These are phyloP conservation scores for Laspeyria flexula DNA, from an alignment of 2,888 invertebrate species.

Conservation along the genomic window DNA sequence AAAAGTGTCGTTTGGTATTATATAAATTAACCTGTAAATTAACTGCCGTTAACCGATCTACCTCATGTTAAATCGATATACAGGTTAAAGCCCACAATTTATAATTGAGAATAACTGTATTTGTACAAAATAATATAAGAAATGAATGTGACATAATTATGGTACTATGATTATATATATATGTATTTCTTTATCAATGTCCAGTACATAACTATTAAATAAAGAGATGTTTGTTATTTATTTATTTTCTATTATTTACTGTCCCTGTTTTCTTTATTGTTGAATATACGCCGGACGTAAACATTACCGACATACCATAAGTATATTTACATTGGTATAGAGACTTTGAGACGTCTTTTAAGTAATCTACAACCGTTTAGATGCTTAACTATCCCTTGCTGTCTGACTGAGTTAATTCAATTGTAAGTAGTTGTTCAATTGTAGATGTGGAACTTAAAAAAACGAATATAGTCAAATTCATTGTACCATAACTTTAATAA, in stretches of 20 bases:
- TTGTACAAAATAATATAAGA: constrained; percentile 78
- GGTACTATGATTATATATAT: constrained; percentile 70
- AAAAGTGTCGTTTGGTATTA: constrained; percentile 22
- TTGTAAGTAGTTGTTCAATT: too few relatives aligned
- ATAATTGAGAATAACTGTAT: constrained; percentile 55
- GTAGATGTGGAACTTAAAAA: too few relatives aligned
- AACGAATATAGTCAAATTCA: too few relatives aligned
- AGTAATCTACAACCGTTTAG: too few relatives aligned
- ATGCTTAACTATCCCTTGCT: too few relatives aligned
- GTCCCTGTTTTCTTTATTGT: background rate
- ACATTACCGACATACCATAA: too few relatives aligned
- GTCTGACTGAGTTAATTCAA: too few relatives aligned
- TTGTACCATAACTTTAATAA: too few relatives aligned
- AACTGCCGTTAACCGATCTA: constrained; percentile 63
- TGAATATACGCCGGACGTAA: too few relatives aligned
- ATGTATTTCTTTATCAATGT: constrained; percentile 84
- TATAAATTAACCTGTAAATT: constrained; percentile 25
- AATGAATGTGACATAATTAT: constrained; percentile 75
- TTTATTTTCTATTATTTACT: constrained; percentile 32
- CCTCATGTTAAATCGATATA: constrained; percentile 69
- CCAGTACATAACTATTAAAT: constrained; percentile 83
- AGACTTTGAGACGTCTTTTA: too few relatives aligned
- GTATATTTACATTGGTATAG: too few relatives aligned
- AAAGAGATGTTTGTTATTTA: constrained; percentile 85
- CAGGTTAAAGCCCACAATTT: constrained; percentile 56